Base-by-base conservation (phyloP, 2,797 vertebrate species). In the Acipenser transmontanus region DNA sequence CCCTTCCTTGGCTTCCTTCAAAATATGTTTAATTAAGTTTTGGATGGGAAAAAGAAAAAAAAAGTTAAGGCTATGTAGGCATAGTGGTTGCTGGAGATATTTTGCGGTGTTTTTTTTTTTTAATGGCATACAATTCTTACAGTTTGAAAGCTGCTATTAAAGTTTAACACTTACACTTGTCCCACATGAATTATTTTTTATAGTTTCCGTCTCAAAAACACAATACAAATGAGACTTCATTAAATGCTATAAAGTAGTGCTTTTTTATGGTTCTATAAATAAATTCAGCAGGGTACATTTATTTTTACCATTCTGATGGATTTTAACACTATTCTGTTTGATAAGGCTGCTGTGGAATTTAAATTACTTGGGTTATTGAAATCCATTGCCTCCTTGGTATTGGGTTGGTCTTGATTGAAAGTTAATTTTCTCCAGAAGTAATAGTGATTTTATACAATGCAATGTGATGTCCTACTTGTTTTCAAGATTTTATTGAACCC, bases 21-120 rank as follows among this genome's bases (percentile, higher is more conserved):
- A 77, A 79, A 74, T 73, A 76, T 76, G 67, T 76, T 78, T 80
- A 66, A 68, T 77, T 78, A 69, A 49, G 64, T 65, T 78, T 74
- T 80, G 80, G 74, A 72, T 66, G 67, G 12, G 50, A 67, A 63
- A 14, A 59, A 70, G 20, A 34, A 34, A 34, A 34, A 34, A 34
- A 34, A 34, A 34, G 34, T 34, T 4, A 34, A 34, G 34, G 34
- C 34, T 34, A 34, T 4, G 34, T 34, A 34, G 34, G 34, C 34
- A 34, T 3, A 0, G 34, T 34, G 34, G 34, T 34, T 34, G 34
- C 34, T 34, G 34, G 34, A 34, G 34, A 34, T 34, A 34, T 34
- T 3, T 34, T 34, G 34, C 4, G 34, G 34, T 34, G 34, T 34
- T 34, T 34, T 34, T 34, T 34, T 34, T 34, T 34, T 34, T 34